A percentile compares a stretch with the other conserved stretches of the same genome.
These are phyloP conservation scores for Andrena chrysosceles DNA, from an alignment of 2,888 invertebrate genomes.

Conservation along the genomic window DNA sequence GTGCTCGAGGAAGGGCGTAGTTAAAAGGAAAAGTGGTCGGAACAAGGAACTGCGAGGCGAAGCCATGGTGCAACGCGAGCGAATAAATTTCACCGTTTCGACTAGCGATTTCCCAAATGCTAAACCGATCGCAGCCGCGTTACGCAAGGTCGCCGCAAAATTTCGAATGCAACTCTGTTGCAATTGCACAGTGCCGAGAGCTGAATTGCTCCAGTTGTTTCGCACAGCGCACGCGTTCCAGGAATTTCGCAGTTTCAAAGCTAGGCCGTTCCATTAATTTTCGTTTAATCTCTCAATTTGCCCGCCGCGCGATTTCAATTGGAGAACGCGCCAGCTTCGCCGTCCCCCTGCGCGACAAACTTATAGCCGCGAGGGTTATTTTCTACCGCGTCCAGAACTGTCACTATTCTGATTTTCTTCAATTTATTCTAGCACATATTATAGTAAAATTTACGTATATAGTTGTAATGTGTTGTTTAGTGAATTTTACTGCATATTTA, in stretches of 20 bases:
- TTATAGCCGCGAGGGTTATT: not conserved
- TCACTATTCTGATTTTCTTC: not conserved
- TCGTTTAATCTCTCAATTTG: constrained; percentile 14
- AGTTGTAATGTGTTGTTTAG: no score
- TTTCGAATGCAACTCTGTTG: constrained; percentile 60
- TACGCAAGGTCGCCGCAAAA: constrained; percentile 65
- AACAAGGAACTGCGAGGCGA: constrained; percentile 22
- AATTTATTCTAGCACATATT: not conserved
- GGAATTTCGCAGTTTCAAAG: constrained; percentile 34
- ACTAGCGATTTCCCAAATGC: constrained; percentile 63
- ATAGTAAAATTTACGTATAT: no score
- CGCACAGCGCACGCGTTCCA: constrained; percentile 24
- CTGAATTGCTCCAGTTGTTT: constrained; percentile 45
- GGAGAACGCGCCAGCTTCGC: not conserved
- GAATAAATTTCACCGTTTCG: constrained; percentile 51
- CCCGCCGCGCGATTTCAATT: constrained; percentile 5
- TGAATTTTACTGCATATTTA: no score
- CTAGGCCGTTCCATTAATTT: constrained; percentile 32
- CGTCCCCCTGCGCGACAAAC: not conserved
- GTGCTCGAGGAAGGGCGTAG: not conserved
- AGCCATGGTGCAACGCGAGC: constrained; percentile 6
- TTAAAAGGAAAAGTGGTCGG: constrained; percentile 1
- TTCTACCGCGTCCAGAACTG: not conserved
- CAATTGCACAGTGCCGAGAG: constrained; percentile 33
- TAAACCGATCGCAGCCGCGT: constrained; percentile 29